Evolutionary conservation across 2,797 vertebrate species (phyloP), one percentile per base, ranked within the genome.

Genomic region (Malacoctenus gilli): DNA sequence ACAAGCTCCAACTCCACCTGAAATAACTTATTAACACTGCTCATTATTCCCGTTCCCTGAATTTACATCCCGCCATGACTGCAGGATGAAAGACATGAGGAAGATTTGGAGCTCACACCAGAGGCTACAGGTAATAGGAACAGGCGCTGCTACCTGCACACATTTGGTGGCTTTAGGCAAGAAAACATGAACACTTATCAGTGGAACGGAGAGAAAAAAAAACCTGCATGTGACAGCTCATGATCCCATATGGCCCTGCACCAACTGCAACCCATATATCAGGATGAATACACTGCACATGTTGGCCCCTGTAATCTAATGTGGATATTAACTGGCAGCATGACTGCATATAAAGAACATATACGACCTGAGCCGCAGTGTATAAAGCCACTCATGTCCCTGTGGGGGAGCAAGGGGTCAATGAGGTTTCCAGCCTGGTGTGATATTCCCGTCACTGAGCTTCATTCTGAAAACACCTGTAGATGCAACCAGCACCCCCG

Each of bases 401-500:
- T 8, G 25, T 50, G 50, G 63, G 59, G 72, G 48, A 68, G 54
- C n/a, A 9, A 59, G 49, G 63, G 77, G 79, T 79, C 85, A 84
- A 63, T 72, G 57, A 75, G 76, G 68, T 77, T 65, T 68, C 38
- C 38, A 64, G 57, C 36, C 36, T 1, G 0, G 37, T 64, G 72
- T 80, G 67, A 85, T 74, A 75, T 75, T 81, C 69, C 73, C 81
- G 83, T 80, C 75, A 75, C 19, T 0, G 42, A 76, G 64, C 40
- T 22, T 79, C 63, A 80, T 68, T 80, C 57, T 79, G 51, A 77
- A 80, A 82, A 85, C 79, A 84, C 82, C 82, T 83, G 81, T 84
- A 75, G 81, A 69, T 54, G 59, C 59, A 74, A 34, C 23, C 61
- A 3, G 63, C 55, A 21, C 73, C 77, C 61, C 66, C 46, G 54